A percentile compares a stretch with the other conserved stretches of the same genome.
phyloP scores from a whole-genome alignment of 2,113 vertebrate species.

The Psilopsiagon aurifrons region DNA sequence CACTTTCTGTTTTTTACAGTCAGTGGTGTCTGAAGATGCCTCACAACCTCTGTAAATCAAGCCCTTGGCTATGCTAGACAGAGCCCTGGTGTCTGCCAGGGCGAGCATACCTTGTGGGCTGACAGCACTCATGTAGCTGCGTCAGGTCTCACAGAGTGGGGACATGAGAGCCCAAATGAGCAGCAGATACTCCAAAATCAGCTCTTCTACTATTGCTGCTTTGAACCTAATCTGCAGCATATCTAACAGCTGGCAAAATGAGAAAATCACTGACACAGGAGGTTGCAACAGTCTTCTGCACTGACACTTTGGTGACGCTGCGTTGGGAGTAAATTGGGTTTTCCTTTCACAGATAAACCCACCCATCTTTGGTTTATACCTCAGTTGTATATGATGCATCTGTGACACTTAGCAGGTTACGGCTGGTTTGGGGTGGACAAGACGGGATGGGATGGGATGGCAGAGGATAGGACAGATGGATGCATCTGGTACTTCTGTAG shows the following conservation, averaged over 20 bases:
- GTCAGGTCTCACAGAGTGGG: rapidly evolving
- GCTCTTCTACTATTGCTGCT: neutral
- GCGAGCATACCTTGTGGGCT: rapidly evolving
- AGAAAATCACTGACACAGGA: neutral
- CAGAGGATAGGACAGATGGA: neutral
- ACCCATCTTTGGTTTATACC: neutral
- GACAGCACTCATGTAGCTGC: rapidly evolving
- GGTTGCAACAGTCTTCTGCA: neutral
- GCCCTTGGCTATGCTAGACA: neutral
- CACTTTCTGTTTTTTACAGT: neutral
- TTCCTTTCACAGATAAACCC: neutral
- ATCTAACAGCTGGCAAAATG: neutral
- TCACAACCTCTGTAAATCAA: neutral
- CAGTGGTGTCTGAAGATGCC: neutral
- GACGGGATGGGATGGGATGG: neutral
- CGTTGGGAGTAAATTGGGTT: neutral
- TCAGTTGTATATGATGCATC: neutral
- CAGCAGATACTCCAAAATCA: neutral
- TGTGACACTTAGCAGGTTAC: neutral
- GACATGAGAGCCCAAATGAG: rapidly evolving
- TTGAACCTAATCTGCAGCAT: neutral
- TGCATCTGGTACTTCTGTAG: neutral
- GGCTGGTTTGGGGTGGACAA: neutral
- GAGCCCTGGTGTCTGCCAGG: neutral
- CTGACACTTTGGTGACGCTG: neutral